Evolutionary conservation across 2,113 vertebrate species (phyloP).

Genomic region (Fregata magnificens): DNA sequence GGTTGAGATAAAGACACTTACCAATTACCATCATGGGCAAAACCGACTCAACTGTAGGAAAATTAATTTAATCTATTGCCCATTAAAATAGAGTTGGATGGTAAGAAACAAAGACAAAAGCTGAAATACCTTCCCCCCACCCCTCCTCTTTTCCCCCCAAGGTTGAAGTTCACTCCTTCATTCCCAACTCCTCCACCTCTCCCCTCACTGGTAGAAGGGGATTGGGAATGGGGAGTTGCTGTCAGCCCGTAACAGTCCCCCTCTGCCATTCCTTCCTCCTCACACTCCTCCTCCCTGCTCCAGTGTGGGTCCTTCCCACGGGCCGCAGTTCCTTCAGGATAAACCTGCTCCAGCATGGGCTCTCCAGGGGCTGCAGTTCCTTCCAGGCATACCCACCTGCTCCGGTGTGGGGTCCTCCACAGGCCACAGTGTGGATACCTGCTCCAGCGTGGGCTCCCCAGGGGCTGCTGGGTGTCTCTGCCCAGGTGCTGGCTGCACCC

Average conservation of each 20-base stretch:
- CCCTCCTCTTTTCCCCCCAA: background rate
- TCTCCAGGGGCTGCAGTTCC: background rate
- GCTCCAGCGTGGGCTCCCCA: background rate
- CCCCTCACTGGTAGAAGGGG: background rate
- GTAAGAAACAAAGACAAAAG: background rate
- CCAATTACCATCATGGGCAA: background rate
- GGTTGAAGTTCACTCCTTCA: background rate
- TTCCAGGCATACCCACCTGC: background rate
- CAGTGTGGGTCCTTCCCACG: background rate
- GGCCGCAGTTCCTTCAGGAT: background rate
- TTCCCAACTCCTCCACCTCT: background rate
- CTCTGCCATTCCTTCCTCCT: background rate
- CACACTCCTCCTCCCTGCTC: background rate
- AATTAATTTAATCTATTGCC: background rate
- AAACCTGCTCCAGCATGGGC: background rate
- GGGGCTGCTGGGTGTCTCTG: background rate
- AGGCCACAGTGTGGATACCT: background rate
- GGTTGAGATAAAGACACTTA: background rate
- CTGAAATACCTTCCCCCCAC: background rate
- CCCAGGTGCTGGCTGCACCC: background rate
- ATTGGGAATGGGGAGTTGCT: accelerated
- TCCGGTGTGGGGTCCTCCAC: background rate
- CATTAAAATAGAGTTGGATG: background rate
- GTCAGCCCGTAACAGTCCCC: background rate
- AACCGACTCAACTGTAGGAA: background rate